Evolutionary conservation across 2,888 invertebrate genomes (phyloP).

Genomic region (Agonum fuliginosum): DNA sequence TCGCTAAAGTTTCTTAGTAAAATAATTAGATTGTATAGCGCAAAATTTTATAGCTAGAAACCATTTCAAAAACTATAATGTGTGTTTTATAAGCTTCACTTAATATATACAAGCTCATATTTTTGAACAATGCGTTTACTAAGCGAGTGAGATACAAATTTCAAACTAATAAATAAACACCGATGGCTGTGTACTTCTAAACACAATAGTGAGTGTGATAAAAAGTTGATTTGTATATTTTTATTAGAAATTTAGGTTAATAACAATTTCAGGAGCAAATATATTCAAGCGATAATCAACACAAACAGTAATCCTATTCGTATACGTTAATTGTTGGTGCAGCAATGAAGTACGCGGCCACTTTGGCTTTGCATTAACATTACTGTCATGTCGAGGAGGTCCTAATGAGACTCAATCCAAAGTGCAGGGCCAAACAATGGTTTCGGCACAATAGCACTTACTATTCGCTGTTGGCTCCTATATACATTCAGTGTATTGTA

Average conservation of each 20-base stretch:
- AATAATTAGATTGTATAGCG: conserved; percentile 37
- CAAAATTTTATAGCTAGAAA: conserved; percentile 10
- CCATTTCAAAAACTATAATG: background rate
- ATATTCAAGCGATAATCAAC: background rate
- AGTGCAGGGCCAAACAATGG: conserved; percentile 38
- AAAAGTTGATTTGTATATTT: background rate
- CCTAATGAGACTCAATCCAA: conserved; percentile 48
- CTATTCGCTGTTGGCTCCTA: no score
- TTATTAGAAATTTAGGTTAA: conserved; percentile 18
- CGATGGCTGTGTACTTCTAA: no score
- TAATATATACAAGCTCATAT: no score
- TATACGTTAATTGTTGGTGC: conserved; percentile 43
- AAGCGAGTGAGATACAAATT: no score
- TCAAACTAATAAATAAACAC: no score
- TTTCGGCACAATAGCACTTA: conserved; percentile 38
- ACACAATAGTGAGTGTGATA: no score
- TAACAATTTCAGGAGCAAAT: conserved; percentile 11
- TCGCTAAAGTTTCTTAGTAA: conserved; percentile 53
- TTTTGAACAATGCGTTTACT: no score
- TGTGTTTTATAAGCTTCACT: no score
- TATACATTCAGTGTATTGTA: no score
- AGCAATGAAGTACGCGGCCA: conserved; percentile 47
- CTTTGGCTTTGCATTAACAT: conserved; percentile 55
- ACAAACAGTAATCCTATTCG: conserved; percentile 30
- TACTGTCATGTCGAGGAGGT: conserved; percentile 45